phyloP scores from a whole-genome alignment of 2,888 invertebrate species.

The Amphipoea lucens region DNA sequence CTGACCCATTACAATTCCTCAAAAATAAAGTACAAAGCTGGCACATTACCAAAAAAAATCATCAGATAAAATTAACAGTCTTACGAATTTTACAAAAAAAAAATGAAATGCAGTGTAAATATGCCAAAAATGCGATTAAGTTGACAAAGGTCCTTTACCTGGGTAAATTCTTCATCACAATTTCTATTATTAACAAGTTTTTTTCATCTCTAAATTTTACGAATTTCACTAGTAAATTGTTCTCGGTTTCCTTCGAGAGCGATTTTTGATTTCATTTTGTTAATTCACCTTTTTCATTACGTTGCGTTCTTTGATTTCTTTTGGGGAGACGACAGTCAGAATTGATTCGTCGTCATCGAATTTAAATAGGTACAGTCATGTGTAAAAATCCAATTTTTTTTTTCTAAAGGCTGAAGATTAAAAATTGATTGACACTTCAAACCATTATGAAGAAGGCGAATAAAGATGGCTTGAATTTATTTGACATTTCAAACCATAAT shows the following conservation, averaged over 20 bases:
- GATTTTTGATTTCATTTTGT: constrained; percentile 43
- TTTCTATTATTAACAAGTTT: constrained; percentile 40
- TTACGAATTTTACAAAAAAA: constrained; percentile 14
- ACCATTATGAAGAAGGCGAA: neutral
- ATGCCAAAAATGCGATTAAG: constrained; percentile 44
- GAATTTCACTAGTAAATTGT: constrained; percentile 33
- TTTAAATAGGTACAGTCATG: neutral
- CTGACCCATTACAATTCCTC: neutral
- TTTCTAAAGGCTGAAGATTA: neutral
- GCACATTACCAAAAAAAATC: neutral
- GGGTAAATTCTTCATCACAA: constrained; percentile 58
- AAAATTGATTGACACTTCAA: neutral
- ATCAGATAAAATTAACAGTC: constrained; percentile 26
- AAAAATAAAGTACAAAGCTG: neutral
- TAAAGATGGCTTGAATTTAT: no score
- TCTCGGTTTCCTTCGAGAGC: constrained; percentile 17
- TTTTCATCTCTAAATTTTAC: constrained; percentile 34
- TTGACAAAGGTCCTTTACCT: constrained; percentile 44
- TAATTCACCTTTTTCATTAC: constrained; percentile 29
- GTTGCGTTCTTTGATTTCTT: constrained; percentile 37
- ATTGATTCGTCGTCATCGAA: constrained; percentile 13
- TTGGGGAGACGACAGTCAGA: constrained; percentile 15
- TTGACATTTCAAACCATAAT: neutral
- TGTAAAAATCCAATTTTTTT: neutral
- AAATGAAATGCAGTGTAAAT: constrained; percentile 44